Evolutionary conservation across 1,140 invertebrate genomes (phyloP).

Genomic region (Cephus cinctus): DNA sequence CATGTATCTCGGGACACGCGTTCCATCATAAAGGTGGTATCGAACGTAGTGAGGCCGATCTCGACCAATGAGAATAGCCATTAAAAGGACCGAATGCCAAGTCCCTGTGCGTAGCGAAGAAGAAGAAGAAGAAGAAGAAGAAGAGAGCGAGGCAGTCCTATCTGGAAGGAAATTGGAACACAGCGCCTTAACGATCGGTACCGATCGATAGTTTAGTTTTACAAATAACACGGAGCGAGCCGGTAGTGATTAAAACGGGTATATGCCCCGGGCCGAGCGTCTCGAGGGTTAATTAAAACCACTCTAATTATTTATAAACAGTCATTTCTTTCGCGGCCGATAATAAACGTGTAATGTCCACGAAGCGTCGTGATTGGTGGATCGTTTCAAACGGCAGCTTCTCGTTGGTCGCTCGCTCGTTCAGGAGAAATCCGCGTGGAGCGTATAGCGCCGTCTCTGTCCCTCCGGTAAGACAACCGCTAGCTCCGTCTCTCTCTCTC

Average conservation of each 20-base stretch:
- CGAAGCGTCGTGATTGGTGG: constrained; percentile 14
- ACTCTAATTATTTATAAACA: constrained; percentile 59
- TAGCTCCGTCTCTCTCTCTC: constrained; percentile 6
- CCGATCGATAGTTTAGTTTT: constrained; percentile 27
- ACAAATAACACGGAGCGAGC: constrained; percentile 23
- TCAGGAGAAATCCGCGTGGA: no score
- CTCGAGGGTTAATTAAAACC: constrained; percentile 55
- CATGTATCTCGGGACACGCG: constrained; percentile 14
- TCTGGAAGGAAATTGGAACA: background rate
- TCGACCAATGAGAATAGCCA: constrained; percentile 14
- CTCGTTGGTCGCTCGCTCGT: constrained; percentile 4
- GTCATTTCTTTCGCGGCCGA: constrained; percentile 46
- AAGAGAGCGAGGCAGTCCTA: background rate
- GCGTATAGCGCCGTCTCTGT: background rate
- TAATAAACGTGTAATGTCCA: constrained; percentile 43
- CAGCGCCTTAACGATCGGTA: background rate
- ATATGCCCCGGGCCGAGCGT: constrained; percentile 27
- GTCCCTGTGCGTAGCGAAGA: constrained; percentile 16
- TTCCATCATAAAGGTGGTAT: constrained; percentile 8
- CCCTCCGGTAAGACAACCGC: constrained; percentile 3
- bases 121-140: constrained; percentile 17
- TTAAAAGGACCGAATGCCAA: constrained; percentile 7
- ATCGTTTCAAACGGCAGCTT: constrained; percentile 11
- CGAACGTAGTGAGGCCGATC: background rate
- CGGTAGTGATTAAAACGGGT: constrained; percentile 27